Base-by-base conservation (phyloP, 2,113 vertebrate genomes). In the Falcunculus frontatus region DNA sequence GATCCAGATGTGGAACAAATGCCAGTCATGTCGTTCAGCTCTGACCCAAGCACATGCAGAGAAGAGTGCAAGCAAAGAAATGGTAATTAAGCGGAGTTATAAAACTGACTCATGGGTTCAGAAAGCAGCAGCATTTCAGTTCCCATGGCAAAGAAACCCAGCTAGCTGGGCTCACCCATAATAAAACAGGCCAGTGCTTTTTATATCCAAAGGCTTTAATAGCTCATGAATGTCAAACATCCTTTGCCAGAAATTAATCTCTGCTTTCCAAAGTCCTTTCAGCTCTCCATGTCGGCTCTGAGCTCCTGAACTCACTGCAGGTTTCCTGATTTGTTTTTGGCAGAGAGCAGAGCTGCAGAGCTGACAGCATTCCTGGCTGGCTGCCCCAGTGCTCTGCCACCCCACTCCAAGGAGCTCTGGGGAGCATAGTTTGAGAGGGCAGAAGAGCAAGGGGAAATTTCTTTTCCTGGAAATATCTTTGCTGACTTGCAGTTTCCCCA, bases 381-480 rank as follows among this genome's bases (percentile, higher is more conserved):
- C 46, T 60, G 85, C 21, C 67, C 22, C 3, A 0, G 13, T 1
- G 4, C 37, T 55, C 68, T 2, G 2, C 27, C 32, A 79, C 20
- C 13, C n/a, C 0, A 0, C 29, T 35, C 0, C 0, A 55, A 53
- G 41, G 50, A 83, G n/a, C 0, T 1, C 67, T 60, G 25, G 18
- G 47, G 16, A 82, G 33, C 25, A 27, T 3, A 11, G 30, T 13
- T 23, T 30, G 22, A 47, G 55, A 87, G 32, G 87, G 35, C 46
- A 76, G 50, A 79, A 77, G 35, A 74, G 13, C 33, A 76, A 72
- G 13, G 50, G 37, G 30, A 78, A 87, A 60, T 62, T 69, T 72
- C 4, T 81, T 90, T 59, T 83, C 57, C 63, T 89, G 42, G 42
- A 94, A 83, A 77, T 39, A 35, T 26, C 22, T 88, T 65, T 63